These are phyloP conservation scores for Sabatieria punctata DNA, from an alignment of 2,888 invertebrate species.

Conservation along the genomic window DNA sequence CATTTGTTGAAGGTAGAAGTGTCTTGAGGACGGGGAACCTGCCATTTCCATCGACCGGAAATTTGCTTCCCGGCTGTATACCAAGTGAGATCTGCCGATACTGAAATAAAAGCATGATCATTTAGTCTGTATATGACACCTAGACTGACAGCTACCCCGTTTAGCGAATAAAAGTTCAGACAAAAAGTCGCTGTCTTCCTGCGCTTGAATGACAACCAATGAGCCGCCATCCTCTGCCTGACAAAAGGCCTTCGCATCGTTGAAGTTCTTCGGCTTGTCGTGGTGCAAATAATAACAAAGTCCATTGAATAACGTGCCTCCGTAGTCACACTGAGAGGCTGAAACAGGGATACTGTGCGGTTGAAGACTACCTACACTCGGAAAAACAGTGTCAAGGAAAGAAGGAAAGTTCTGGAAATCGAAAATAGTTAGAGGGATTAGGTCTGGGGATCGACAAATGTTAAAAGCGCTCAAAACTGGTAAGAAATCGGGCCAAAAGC, in stretches of 20 bases:
- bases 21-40: constrained; percentile 19
- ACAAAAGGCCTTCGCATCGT: constrained; percentile 1
- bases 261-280: constrained; percentile 19
- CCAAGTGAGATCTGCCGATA: not conserved
- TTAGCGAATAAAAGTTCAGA: constrained; percentile 38
- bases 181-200: constrained; percentile 42
- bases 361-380: not conserved
- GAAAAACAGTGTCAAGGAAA: too few relatives aligned
- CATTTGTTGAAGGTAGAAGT: constrained; percentile 37
- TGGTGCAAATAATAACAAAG: constrained; percentile 40
- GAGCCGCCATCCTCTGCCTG: constrained; percentile 28
- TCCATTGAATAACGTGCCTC: constrained; percentile 39
- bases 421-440: too few relatives aligned
- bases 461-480: too few relatives aligned
- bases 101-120: constrained; percentile 11
- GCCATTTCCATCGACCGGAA: constrained; percentile 2
- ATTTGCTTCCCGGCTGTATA: not conserved
- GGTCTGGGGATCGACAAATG: too few relatives aligned
- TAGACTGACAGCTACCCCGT: constrained; percentile 20
- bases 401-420: too few relatives aligned
- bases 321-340: constrained; percentile 33
- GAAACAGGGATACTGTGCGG: not conserved
- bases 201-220: constrained; percentile 38
- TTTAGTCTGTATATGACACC: too few relatives aligned
- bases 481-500: too few relatives aligned